Base-by-base conservation (phyloP, 2,797 vertebrate genomes). In the Protonibea diacanthus region DNA sequence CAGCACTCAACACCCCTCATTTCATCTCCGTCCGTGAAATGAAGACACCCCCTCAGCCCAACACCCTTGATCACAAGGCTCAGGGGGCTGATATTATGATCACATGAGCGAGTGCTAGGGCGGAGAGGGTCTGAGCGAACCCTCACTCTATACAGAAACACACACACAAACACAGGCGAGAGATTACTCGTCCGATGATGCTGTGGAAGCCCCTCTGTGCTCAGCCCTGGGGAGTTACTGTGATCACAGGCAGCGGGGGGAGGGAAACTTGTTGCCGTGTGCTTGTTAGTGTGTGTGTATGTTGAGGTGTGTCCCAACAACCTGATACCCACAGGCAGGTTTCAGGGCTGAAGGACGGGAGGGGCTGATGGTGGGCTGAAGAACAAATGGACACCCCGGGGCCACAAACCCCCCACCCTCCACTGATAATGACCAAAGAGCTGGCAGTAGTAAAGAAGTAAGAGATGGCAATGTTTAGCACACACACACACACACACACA, bases 261-360 rank as follows among this genome's bases (percentile, higher is more conserved):
- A 72, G 74, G 81, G 62, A 75, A 21, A 60, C 69, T 59, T 56
- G 71, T 77, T 81, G 48, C 3, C 44, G 20, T 27, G 74, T 55
- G 15, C 76, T 61, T 3, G 13, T 78, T 61, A 47, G 61, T 51
- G 69, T 52, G 64, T 73, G 1, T 64, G 27, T 71, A 48, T 64
- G 25, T 53, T 79, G 61, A 84, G 86, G 88, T 85, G 90, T 90
- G 81, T 82, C 81, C 73, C 75, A 71, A 83, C 71, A 76, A 86
- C 74, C 78, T 17, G 61, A 85, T 83, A 89, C 76, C 85, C 85
- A 82, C 47, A 87, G 85, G 83, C 89, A 77, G 66, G 86, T 88
- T 91, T 84, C 17, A 45, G 68, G 72, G 69, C 57, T 51, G 65
- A 38, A 59, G 48, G 78, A 72, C 5, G 65, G 80, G 84, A 85